phyloP scores from a whole-genome alignment of 2,113 vertebrate genomes.

The Tapirus terrestris region DNA sequence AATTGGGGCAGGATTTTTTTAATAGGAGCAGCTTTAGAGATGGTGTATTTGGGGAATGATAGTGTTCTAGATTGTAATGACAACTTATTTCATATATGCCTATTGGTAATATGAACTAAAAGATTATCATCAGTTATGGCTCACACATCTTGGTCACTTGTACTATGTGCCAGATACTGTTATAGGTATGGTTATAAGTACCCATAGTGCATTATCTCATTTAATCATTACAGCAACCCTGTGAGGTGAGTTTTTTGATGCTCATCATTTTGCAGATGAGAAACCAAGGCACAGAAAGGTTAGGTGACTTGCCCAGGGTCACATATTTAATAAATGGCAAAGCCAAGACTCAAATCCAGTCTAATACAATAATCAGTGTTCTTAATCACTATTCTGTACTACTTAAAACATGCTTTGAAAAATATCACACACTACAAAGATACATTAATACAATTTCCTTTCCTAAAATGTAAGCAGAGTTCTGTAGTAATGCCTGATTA shows the following conservation, averaged over 20 bases:
- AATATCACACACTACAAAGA: neutral
- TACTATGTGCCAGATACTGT: neutral
- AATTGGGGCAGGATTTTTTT: neutral
- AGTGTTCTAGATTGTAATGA: neutral
- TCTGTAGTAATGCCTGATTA: neutral
- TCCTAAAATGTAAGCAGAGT: neutral
- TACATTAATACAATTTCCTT: neutral
- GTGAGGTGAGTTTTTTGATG: neutral
- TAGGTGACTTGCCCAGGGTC: neutral
- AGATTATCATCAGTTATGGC: neutral
- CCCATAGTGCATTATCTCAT: neutral
- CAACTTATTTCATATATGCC: neutral
- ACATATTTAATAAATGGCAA: neutral
- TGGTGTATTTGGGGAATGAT: neutral
- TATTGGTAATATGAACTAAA: neutral
- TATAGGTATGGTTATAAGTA: neutral
- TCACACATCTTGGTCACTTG: neutral
- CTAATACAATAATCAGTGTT: neutral
- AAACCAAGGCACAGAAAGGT: neutral
- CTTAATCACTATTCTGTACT: neutral
- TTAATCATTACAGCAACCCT: neutral
- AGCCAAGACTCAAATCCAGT: neutral
- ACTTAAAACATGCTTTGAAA: neutral
- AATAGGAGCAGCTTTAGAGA: neutral
- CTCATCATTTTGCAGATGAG: neutral